A percentile compares a stretch with the other conserved stretches of the same genome.
These are phyloP conservation scores for Hylia prasina DNA, from an alignment of 2,113 vertebrate genomes.

Conservation along the genomic window DNA sequence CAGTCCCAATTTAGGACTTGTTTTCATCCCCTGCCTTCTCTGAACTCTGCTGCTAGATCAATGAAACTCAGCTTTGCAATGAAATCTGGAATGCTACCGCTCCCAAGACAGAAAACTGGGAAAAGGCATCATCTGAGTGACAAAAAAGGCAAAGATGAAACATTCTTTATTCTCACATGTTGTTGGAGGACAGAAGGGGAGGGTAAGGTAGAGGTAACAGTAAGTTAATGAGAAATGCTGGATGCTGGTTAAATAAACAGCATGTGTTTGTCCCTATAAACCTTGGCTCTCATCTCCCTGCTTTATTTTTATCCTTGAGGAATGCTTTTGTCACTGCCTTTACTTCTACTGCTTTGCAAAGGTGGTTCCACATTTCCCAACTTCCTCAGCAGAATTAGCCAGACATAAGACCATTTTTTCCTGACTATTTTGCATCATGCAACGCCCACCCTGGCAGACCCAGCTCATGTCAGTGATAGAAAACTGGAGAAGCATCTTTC, in stretches of 20 bases:
- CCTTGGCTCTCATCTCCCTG: not conserved
- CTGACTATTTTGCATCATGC: not conserved
- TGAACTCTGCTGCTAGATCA: not conserved
- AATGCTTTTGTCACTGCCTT: not conserved
- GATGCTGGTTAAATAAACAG: slow-evolving; percentile 18
- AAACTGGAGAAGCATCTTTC: not conserved
- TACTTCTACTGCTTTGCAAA: not conserved
- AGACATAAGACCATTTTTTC: not conserved
- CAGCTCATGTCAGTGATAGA: not conserved
- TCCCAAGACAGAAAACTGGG: slow-evolving; percentile 2
- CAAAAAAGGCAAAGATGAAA: not conserved
- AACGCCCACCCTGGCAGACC: not conserved
- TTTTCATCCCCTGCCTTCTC: not conserved
- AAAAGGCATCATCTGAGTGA: slow-evolving; percentile 2
- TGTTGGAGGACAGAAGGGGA: not conserved
- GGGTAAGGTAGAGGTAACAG: not conserved
- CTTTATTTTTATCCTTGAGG: slow-evolving; percentile 1
- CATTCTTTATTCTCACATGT: not conserved
- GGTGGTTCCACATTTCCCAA: not conserved
- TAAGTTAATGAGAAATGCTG: not conserved
- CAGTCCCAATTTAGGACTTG: slow-evolving; percentile 26
- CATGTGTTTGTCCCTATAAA: not conserved
- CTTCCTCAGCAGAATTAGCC: not conserved
- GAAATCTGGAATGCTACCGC: not conserved
- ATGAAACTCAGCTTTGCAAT: not conserved